These are phyloP conservation scores for Rostratula benghalensis DNA, from an alignment of 2,113 vertebrate genomes.

Conservation along the genomic window DNA sequence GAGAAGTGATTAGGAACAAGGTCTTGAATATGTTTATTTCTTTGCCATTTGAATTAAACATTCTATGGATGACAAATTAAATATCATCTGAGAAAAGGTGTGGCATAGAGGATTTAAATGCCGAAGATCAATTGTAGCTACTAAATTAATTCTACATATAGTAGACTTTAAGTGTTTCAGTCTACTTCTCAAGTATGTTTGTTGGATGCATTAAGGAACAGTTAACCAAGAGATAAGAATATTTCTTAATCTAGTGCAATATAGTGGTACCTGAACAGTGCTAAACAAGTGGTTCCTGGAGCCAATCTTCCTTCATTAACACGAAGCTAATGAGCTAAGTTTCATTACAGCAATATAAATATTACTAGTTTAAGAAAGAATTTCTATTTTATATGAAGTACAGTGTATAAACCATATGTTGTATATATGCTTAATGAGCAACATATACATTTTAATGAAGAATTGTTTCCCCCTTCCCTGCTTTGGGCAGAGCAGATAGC, in stretches of 20 bases:
- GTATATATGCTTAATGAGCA: neutral
- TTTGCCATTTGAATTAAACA: neutral
- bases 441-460: neutral
- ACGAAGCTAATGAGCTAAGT: neutral
- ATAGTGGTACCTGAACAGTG: neutral
- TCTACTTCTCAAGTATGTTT: neutral
- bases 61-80: neutral
- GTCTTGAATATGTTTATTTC: neutral
- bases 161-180: neutral
- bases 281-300: neutral
- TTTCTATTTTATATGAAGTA: neutral
- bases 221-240: neutral
- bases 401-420: neutral
- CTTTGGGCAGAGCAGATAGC: neutral
- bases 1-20: neutral
- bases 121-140: neutral
- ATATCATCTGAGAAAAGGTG: neutral
- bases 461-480: rapidly evolving
- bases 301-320: neutral
- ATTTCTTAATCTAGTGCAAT: neutral
- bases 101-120: neutral
- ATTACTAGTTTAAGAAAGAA: neutral
- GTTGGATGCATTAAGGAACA: neutral
- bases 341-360: neutral
- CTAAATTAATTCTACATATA: neutral